These are phyloP conservation scores for Mythimna vitellina DNA, from an alignment of 2,888 invertebrate species.

Conservation along the genomic window DNA sequence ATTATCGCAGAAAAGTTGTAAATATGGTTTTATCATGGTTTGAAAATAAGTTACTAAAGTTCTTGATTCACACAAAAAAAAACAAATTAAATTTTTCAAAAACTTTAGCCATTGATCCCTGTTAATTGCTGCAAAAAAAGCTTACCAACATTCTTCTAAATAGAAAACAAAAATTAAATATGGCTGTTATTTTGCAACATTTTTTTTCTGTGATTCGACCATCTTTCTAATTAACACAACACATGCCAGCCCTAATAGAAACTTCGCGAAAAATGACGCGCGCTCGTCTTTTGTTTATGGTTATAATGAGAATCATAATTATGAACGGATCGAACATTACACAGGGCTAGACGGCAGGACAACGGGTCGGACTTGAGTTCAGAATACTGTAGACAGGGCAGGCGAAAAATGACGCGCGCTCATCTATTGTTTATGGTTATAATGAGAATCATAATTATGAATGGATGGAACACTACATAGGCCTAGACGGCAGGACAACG, in stretches of 20 bases:
- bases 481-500: conserved; percentile 5
- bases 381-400: conserved; percentile 6
- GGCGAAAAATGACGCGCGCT: conserved; percentile 72
- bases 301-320: conserved; percentile 72
- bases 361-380: not conserved
- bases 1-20: no score
- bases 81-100: no score
- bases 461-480: conserved; percentile 34
- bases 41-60: no score
- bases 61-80: no score
- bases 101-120: no score
- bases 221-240: conserved; percentile 10
- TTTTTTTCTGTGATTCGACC: not conserved
- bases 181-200: not conserved
- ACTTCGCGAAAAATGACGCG: conserved; percentile 72
- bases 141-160: no score
- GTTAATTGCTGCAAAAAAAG: no score
- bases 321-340: conserved; percentile 56
- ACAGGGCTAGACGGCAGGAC: conserved; percentile 8
- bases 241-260: conserved; percentile 43
- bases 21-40: no score
- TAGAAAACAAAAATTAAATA: no score
- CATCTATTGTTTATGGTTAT: conserved; percentile 75
- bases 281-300: conserved; percentile 74
- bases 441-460: conserved; percentile 72